These are phyloP conservation scores for Serrognathus titanus DNA, from an alignment of 2,888 invertebrate genomes.

Conservation along the genomic window DNA sequence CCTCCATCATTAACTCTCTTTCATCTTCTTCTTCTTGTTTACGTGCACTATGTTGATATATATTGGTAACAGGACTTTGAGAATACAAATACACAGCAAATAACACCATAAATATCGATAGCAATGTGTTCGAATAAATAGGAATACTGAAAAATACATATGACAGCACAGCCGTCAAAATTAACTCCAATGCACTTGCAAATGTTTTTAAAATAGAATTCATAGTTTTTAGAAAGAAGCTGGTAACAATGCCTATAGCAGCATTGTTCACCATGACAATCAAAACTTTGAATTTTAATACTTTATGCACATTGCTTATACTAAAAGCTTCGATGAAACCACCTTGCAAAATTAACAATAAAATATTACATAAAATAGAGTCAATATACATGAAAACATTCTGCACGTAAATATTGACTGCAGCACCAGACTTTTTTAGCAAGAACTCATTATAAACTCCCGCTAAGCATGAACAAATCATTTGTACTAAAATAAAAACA, in stretches of 20 bases:
- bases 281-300: constrained; percentile 68
- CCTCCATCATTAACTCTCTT: no score
- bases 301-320: constrained; percentile 52
- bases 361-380: constrained; percentile 87
- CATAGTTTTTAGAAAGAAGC: constrained; percentile 87
- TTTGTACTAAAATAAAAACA: constrained; percentile 69
- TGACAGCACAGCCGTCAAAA: constrained; percentile 86
- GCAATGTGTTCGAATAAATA: constrained; percentile 74
- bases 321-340: constrained; percentile 61
- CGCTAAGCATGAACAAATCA: constrained; percentile 88
- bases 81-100: constrained; percentile 84
- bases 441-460: constrained; percentile 96
- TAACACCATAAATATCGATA: constrained; percentile 79
- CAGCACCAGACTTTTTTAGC: constrained; percentile 78
- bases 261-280: constrained; percentile 86
- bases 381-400: constrained; percentile 95
- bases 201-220: constrained; percentile 96
- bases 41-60: constrained; percentile 18
- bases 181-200: constrained; percentile 87
- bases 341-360: constrained; percentile 66
- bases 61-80: constrained; percentile 78
- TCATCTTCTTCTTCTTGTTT: no score
- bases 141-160: constrained; percentile 82
- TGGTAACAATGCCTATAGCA: constrained; percentile 87
- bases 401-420: constrained; percentile 87